Conservation (phyloP, 1,140 invertebrate species). For the Drosophila kikkawai region DNA sequence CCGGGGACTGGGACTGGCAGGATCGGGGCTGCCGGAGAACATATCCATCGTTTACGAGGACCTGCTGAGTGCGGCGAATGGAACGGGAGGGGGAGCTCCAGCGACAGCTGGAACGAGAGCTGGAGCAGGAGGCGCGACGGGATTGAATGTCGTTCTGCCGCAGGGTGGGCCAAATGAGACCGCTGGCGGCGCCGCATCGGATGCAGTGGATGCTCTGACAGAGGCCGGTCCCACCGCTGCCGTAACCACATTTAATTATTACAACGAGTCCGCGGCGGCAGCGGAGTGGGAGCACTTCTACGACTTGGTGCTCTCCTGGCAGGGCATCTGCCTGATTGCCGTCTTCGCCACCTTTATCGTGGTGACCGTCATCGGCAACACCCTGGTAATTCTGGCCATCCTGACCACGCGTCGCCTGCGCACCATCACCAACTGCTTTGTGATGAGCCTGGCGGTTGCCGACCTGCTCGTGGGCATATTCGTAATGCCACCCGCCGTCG, state of each 20-base stretch:
- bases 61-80: conserved; percentile 54
- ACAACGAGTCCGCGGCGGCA: conserved; percentile 76
- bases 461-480: conserved; percentile 96
- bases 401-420: conserved; percentile 95
- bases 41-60: conserved; percentile 69
- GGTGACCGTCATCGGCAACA: conserved; percentile 92
- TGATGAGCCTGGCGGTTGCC: conserved; percentile 95
- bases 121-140: conserved; percentile 5
- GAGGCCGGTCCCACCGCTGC: conserved; percentile 31
- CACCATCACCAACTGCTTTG: conserved; percentile 97
- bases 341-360: conserved; percentile 88
- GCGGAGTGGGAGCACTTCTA: conserved; percentile 80
- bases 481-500: conserved; percentile 97
- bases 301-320: conserved; percentile 80
- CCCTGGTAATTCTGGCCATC: conserved; percentile 95
- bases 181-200: conserved; percentile 9
- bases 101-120: conserved; percentile 9
- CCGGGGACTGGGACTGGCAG: conserved; percentile 20
- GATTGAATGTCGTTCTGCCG: conserved; percentile 5
- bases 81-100: conserved; percentile 4
- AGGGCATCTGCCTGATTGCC: conserved; percentile 79
- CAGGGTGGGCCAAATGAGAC: conserved; percentile 34
- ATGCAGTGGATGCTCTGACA: conserved; percentile 26
- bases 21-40: conserved; percentile 58
- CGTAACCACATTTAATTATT: conserved; percentile 62